phyloP scores from a whole-genome alignment of 2,113 vertebrate genomes.

The Delphinus delphis region DNA sequence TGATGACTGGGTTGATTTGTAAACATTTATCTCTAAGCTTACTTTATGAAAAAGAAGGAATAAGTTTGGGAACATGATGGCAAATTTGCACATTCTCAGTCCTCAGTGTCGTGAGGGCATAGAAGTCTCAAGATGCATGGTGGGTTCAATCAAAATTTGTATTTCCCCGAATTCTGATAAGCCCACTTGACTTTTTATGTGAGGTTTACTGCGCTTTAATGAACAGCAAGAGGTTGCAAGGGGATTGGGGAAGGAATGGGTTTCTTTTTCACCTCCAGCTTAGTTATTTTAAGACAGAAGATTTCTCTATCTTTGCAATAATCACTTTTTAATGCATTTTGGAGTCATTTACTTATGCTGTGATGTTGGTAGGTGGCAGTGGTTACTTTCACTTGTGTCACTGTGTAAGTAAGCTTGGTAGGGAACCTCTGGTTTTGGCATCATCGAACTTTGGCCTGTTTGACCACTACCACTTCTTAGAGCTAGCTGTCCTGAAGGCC shows the following conservation, averaged over 20 bases:
- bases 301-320: background rate
- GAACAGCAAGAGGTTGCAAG: background rate
- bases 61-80: conserved; percentile 67
- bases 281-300: background rate
- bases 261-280: background rate
- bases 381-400: background rate
- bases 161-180: conserved; percentile 23
- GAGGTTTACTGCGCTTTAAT: background rate
- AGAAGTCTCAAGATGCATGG: background rate
- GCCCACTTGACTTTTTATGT: background rate
- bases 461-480: background rate
- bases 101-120: background rate
- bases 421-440: rapidly evolving
- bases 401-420: background rate
- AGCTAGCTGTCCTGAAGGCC: background rate
- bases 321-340: background rate
- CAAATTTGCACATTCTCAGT: conserved; percentile 59
- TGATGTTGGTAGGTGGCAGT: background rate
- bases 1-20: conserved; percentile 85
- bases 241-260: background rate
- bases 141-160: background rate
- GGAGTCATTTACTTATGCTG: rapidly evolving
- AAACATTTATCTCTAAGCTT: conserved; percentile 85
- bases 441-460: background rate
- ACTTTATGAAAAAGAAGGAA: conserved; percentile 78